Percentiles rank a stretch among this genome's conserved stretches.
Conservation (phyloP, 2,888 invertebrate genomes). For the Brachyopa scutellaris region DNA sequence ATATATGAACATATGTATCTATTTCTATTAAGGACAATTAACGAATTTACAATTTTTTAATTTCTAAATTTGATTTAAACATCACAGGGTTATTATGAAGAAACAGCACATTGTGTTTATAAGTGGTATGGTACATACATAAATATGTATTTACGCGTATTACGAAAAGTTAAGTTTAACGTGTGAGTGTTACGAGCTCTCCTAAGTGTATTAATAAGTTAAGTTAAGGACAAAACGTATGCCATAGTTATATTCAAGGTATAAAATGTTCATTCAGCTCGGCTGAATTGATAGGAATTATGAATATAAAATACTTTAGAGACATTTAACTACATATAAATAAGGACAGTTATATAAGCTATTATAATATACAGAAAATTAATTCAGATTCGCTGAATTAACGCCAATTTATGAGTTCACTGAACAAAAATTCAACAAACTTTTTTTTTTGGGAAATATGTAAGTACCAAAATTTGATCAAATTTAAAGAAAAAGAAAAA, state of each 20-base stretch:
- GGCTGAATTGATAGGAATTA: constrained; percentile 53
- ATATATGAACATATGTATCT: neutral
- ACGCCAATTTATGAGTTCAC: constrained; percentile 8
- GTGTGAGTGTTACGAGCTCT: constrained; percentile 30
- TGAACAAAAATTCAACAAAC: constrained; percentile 41
- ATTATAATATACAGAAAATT: constrained; percentile 29
- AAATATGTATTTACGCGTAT: constrained; percentile 10
- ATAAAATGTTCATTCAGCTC: constrained; percentile 58
- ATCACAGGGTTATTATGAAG: constrained; percentile 68
- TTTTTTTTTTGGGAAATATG: neutral
- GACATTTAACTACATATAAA: constrained; percentile 11
- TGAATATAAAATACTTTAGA: constrained; percentile 35
- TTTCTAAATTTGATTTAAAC: constrained; percentile 59
- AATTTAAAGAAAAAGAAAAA: constrained; percentile 26
- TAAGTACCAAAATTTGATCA: neutral
- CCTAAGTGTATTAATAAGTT: neutral
- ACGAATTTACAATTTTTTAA: constrained; percentile 16
- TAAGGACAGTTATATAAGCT: constrained; percentile 29
- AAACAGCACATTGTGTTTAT: constrained; percentile 53
- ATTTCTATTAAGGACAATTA: neutral
- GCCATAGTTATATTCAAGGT: constrained; percentile 16
- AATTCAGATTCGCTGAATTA: constrained; percentile 24
- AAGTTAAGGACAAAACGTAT: constrained; percentile 51
- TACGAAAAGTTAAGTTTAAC: constrained; percentile 26
- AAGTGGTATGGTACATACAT: constrained; percentile 19